Evolutionary conservation across 2,888 invertebrate genomes (phyloP), one percentile per base, ranked within the genome.

Genomic region (Charanyca ferruginea): DNA sequence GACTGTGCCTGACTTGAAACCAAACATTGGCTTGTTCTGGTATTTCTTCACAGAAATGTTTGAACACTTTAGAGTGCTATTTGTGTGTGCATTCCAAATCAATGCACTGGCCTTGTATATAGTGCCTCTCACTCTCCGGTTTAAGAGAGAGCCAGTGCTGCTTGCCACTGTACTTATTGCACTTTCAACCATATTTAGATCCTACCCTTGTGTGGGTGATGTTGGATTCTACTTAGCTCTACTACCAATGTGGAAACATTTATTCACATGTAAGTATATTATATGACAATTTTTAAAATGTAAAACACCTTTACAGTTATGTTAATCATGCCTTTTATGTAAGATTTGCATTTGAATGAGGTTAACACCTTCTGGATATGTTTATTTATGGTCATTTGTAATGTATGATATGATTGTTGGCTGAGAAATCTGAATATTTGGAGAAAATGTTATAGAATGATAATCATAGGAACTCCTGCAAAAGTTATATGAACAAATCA

Each of bases 1-100:
- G 77, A 97, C 97, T 20, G 99, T 99, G 58, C 98, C 98, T 2
- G 99, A 99, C 91, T 95, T 99, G 76, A 98, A 98, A 83, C 99
- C 99, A 25, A 99, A 99, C 89, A 98, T 99, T 83, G 99, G 99
- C 0, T 95, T 99, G 1, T 99, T 99, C 92, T 99, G 99, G 99
- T 99, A 99, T 89, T 99, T 99, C 94, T 99, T 99, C 92, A 99
- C 99, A 0, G 99, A 99, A 96, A 99, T 99, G 98, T 99, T 99
- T 96, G 99, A 99, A 85, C 99, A 99, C 93, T 99, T 99, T 88
- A 97, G 99, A 55, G 96, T 98, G 71, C 97, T 99, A 85, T 99
- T 99, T 94, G 97, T 99, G 25, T 98, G 98, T 88, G 98, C 99
- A 78, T 99, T 99, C 91, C 99, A 99, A 96, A 97, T 99, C 82